A percentile compares a stretch with the other conserved stretches of the same genome.
phyloP scores from a whole-genome alignment of 2,888 invertebrate genomes.

The Chrysolina haemoptera region DNA sequence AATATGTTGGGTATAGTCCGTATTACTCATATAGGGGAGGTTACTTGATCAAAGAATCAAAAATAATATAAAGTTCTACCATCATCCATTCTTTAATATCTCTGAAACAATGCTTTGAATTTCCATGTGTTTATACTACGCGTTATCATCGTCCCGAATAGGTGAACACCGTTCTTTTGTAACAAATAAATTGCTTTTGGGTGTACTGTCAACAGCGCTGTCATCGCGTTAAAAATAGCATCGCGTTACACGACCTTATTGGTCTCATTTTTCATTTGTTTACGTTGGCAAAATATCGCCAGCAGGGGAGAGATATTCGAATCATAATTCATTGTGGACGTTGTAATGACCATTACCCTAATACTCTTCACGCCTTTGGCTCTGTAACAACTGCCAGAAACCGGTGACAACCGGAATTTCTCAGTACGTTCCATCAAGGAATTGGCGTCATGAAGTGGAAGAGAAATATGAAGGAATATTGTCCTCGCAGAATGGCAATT shows the following conservation, averaged over 20 bases:
- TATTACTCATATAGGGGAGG: too few relatives aligned
- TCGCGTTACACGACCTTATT: conserved; percentile 40
- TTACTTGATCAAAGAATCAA: too few relatives aligned
- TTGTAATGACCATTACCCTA: conserved; percentile 11
- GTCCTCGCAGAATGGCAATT: too few relatives aligned
- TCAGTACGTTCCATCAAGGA: neutral
- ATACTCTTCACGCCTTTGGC: neutral
- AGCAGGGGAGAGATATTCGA: conserved; percentile 33
- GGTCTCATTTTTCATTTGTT: conserved; percentile 42
- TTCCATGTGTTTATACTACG: neutral
- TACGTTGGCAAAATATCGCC: conserved; percentile 39
- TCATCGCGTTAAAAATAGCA: conserved; percentile 39
- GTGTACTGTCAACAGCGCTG: conserved; percentile 33
- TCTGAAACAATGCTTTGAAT: neutral
- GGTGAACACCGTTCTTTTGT: neutral
- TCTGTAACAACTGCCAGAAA: neutral
- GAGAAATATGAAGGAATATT: neutral
- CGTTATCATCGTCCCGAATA: neutral
- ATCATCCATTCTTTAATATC: too few relatives aligned
- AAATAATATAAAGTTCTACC: too few relatives aligned
- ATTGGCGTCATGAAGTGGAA: neutral
- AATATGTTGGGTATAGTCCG: too few relatives aligned
- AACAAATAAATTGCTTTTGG: conserved; percentile 36
- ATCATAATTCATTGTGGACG: conserved; percentile 1
- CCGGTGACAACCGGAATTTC: neutral